Percentiles rank a stretch among this genome's conserved stretches.
phyloP scores from a whole-genome alignment of 2,113 vertebrate species.

The Hemiscyllium ocellatum region DNA sequence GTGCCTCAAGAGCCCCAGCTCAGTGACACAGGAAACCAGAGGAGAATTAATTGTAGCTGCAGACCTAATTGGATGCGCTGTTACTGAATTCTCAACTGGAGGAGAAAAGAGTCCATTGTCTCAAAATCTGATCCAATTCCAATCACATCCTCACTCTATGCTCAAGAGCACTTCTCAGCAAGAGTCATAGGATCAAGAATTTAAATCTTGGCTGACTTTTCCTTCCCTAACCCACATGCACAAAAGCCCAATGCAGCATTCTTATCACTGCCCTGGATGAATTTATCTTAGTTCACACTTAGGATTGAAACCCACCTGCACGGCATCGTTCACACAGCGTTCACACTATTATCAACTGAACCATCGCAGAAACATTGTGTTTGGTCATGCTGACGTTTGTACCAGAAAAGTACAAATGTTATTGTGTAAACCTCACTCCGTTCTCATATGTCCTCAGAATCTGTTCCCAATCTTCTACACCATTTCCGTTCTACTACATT shows the following conservation, averaged over 20 bases:
- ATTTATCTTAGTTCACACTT: not conserved
- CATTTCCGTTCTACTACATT: not conserved
- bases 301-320: not conserved
- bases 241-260: not conserved
- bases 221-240: not conserved
- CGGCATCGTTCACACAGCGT: not conserved
- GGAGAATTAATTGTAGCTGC: not conserved
- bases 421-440: not conserved
- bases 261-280: not conserved
- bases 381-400: not conserved
- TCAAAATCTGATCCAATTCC: not conserved
- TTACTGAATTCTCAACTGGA: not conserved
- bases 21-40: not conserved
- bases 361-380: not conserved
- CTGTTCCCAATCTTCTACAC: not conserved
- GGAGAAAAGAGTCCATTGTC: not conserved
- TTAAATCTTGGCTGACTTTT: not conserved
- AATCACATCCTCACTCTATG: not conserved
- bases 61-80: not conserved
- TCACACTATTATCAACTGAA: not conserved
- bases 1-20: too few species aligned
- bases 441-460: not conserved
- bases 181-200: not conserved
- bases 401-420: not conserved
- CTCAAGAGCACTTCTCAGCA: not conserved